These are phyloP conservation scores for Lutjanus argentimaculatus DNA, from an alignment of 2,797 vertebrate genomes.

Conservation along the genomic window DNA sequence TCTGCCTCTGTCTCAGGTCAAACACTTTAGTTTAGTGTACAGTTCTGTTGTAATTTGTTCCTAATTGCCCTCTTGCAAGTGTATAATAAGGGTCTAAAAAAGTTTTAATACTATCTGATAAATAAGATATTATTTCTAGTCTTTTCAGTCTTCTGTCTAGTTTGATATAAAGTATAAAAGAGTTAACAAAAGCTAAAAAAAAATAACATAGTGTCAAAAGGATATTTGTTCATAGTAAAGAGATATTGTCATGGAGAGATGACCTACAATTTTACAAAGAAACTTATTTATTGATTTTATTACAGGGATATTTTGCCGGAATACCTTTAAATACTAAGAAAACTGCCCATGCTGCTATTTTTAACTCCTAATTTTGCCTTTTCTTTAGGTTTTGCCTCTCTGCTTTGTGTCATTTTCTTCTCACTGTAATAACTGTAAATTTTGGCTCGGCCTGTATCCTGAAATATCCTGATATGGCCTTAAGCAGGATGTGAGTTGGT, in stretches of 20 bases:
- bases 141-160: too few relatives aligned
- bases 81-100: too few relatives aligned
- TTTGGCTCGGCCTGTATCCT: constrained; percentile 13
- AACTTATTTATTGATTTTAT: not conserved
- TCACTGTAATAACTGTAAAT: constrained; percentile 14
- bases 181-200: not conserved
- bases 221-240: not conserved
- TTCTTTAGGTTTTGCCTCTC: not conserved
- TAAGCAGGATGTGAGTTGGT: constrained; percentile 37
- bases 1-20: too few relatives aligned
- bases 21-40: too few relatives aligned
- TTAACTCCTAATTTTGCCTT: not conserved
- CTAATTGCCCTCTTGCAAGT: too few relatives aligned
- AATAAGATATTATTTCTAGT: too few relatives aligned
- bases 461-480: constrained; percentile 29
- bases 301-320: not conserved
- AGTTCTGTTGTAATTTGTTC: too few relatives aligned
- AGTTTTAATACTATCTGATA: too few relatives aligned
- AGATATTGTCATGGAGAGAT: not conserved
- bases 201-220: not conserved
- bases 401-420: not conserved
- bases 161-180: too few relatives aligned
- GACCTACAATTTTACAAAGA: not conserved
- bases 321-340: not conserved
- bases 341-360: not conserved